Evolutionary conservation across 1,140 invertebrate genomes (phyloP), one percentile per base, ranked within the genome.

Genomic region (Lethrus apterus): DNA sequence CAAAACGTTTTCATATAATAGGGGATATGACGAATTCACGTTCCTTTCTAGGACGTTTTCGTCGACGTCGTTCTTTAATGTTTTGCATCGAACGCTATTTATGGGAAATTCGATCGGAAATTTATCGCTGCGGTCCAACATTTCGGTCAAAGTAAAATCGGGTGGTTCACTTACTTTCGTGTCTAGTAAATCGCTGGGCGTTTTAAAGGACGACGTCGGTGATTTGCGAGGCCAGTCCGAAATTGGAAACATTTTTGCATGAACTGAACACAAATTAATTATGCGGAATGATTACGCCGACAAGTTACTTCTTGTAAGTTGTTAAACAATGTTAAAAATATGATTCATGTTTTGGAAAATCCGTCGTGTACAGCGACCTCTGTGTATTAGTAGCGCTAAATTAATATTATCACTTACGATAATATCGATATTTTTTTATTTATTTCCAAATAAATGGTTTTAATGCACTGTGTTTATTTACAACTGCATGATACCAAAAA

Each of bases 1-100:
- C 4, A 73, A 48, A 51, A 63, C 66, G 3, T 63, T 64, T 45
- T 73, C 71, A 52, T 74, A 71, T 18, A 74, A 57, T 15, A 74
- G 10, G 1, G 71, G 71, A 51, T 73, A 72, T 0, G 57, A 62
- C 1, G 71, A 73, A 49, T 72, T 71, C 7, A 70, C 67, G 41
- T 72, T 71, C 21, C 59, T 55, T 61, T 70, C 53, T 13, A 66
- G 45, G 13, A 62, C 55, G 11, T 60, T 38, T 40, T 47, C 44
- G 24, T 63, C 44, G 9, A 68, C 62, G 11, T 54, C 44, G 17
- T 60, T 55, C 35, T 53, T 60, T n/a, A 73, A 49, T 2, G 57
- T 51, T 19, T 54, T 48, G 47, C 63, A 67, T 40, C 62, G 62
- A 50, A 48, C 69, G 65, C 55, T 65, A 24, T 62, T 59, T 19